Evolutionary conservation across 2,113 vertebrate genomes (phyloP).

Genomic region (Microtus pennsylvanicus): DNA sequence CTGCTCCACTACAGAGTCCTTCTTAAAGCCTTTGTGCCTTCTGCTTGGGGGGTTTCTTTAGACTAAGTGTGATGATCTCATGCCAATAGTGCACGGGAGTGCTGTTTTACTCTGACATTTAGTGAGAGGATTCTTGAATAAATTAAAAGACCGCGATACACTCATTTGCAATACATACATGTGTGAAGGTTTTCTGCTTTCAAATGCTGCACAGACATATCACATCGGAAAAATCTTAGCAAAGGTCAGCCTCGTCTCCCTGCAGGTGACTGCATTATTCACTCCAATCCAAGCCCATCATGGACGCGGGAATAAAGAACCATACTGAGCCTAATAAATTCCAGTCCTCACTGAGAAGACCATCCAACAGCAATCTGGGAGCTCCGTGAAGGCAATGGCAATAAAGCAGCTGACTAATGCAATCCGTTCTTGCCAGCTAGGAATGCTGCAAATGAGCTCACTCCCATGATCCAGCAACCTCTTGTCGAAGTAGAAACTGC

Average conservation of each 20-base stretch:
- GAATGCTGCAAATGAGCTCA: neutral
- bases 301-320: neutral
- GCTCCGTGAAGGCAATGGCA: neutral
- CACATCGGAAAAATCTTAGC: neutral
- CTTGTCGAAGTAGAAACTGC: slow-evolving; percentile 26
- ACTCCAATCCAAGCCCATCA: neutral
- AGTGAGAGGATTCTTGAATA: slow-evolving; percentile 33
- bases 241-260: neutral
- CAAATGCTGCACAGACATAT: neutral
- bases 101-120: slow-evolving; percentile 22
- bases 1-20: neutral
- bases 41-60: slow-evolving; percentile 2
- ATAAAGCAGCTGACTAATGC: neutral
- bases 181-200: slow-evolving; percentile 16
- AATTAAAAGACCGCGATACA: neutral
- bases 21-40: neutral
- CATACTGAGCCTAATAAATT: neutral
- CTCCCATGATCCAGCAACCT: neutral
- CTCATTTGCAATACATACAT: neutral
- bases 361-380: neutral
- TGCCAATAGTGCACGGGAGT: slow-evolving; percentile 10
- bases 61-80: neutral
- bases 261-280: slow-evolving; percentile 12
- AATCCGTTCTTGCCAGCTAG: neutral
- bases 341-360: neutral